Evolutionary conservation across 2,797 vertebrate genomes (phyloP), one percentile per base, ranked within the genome.

Genomic region (Dendrocincla fuliginosa): DNA sequence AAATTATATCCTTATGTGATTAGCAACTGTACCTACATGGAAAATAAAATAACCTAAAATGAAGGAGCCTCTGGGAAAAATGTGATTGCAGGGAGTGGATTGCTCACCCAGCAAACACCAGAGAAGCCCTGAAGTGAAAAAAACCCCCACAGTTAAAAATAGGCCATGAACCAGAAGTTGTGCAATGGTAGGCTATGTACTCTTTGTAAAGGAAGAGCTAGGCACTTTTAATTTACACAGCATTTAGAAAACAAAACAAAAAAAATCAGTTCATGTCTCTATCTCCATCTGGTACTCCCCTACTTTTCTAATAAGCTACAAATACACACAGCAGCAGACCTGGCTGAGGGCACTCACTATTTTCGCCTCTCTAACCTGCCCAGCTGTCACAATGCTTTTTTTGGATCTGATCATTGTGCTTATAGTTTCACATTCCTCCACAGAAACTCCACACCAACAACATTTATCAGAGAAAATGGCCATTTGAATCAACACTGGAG

Each of bases 301-400:
- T 39, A 22, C 52, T 80, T 82, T 63, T 81, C 61, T 73, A 87
- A 50, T 30, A 71, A 71, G 42, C 65, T 77, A 92, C 16, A 27
- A 79, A 89, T 60, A 65, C 27, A 10, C 1, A 5, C 71, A 93
- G 74, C 9, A 39, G 61, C 94, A 55, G 76, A 95, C 75, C 75
- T 83, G 67, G 59, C 57, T 84, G 59, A 93, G n/a, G 64, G 53
- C 74, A 49, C 32, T 90, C 83, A 73, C 33, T 87, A 57, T 79
- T 93, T 85, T 82, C 0, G 5, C 57, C 64, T 88, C 63, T 93
- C 89, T 90, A 95, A 93, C 92, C 91, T 96, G 85, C 60, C 94
- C 93, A 95, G 95, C 93, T 96, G 93, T 95, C 95, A 95, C 85
- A 95, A 95, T 82, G 92, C 90, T 96, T 94, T 96, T 94, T 96